Base-by-base conservation (phyloP, 1,140 invertebrate species). In the Drosophila leontia region DNA sequence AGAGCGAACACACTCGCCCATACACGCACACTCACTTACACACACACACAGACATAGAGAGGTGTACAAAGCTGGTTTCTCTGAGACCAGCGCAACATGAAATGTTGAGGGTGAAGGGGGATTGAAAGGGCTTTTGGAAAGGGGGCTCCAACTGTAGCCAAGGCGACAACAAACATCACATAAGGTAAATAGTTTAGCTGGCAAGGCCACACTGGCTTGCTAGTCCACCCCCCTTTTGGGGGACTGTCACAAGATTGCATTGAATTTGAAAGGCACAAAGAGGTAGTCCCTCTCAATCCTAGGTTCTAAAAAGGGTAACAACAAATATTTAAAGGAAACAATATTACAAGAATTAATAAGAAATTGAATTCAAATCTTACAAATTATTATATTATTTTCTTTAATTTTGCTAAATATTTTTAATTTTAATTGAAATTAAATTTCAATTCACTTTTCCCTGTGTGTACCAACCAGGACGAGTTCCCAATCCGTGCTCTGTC, bases 241-340 rank as follows among this genome's bases (percentile, higher is more conserved):
- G 45, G 37, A 34, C 23, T 63, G 45, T 68, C 58, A 68, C 58
- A 41, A 57, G 75, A 86, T 86, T 85, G 78, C 78, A 85, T 85
- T 85, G 82, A 86, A 82, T 78, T 81, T 75, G 78, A 75, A 82
- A 71, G 83, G 82, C 82, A 86, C 82, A 80, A 76, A 76, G 57
- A 55, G 23, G 56, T 35, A 55, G 39, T 34, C 37, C 17, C 39
- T 50, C 6, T 26, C n/a, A 34, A 12, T 2, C 9, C 19, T 59
- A 3, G 1, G 7, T 45, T 45, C 1, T 3, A 48, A 34, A 9
- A 37, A 60, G 17, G 1, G 9, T 0, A 7, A 64, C 6, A 44
- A 60, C 23, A 34, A 9, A 29, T n/a, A 29, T 11, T 29, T n/a
- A 29, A 0, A 51, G 9, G 2, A 11, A 12, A 34, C 4, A 9